phyloP scores from a whole-genome alignment of 1,140 invertebrate genomes.

The Ptiloglossa arizonensis region DNA sequence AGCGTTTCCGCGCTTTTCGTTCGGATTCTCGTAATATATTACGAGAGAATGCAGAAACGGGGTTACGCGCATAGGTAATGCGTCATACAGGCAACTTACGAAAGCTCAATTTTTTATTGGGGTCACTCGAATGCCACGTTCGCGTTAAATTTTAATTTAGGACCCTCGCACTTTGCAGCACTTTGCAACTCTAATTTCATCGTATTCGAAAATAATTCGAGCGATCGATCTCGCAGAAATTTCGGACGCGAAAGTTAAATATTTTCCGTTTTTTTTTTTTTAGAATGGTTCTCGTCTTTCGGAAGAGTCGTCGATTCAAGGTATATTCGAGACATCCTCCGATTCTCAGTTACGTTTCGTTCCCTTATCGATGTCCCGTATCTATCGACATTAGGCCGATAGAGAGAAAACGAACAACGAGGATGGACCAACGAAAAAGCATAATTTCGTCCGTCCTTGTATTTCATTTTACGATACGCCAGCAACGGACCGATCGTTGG shows the following conservation, averaged over 20 bases:
- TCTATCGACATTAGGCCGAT: constrained; percentile 42
- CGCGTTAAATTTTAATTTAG: constrained; percentile 42
- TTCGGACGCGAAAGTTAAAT: neutral
- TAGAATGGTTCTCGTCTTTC: neutral
- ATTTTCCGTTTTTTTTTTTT: neutral
- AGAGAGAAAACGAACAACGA: constrained; percentile 23
- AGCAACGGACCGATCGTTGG: neutral
- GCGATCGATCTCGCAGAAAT: neutral
- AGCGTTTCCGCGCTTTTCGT: neutral
- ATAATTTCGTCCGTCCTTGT: constrained; percentile 8
- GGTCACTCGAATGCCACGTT: constrained; percentile 29
- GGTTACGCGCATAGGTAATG: constrained; percentile 1
- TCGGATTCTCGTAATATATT: neutral
- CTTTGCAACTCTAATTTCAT: constrained; percentile 22
- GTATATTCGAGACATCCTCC: neutral
- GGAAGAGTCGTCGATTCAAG: neutral
- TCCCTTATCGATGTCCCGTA: constrained; percentile 35
- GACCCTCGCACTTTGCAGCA: constrained; percentile 11
- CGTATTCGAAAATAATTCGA: neutral
- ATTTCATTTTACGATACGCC: constrained; percentile 43
- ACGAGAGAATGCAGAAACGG: neutral
- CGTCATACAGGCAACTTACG: constrained; percentile 7
- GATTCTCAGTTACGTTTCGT: constrained; percentile 19
- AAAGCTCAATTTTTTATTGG: constrained; percentile 36
- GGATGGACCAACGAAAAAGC: constrained; percentile 25